Conservation (phyloP, 2,888 invertebrate genomes). For the Beris morrisii region DNA sequence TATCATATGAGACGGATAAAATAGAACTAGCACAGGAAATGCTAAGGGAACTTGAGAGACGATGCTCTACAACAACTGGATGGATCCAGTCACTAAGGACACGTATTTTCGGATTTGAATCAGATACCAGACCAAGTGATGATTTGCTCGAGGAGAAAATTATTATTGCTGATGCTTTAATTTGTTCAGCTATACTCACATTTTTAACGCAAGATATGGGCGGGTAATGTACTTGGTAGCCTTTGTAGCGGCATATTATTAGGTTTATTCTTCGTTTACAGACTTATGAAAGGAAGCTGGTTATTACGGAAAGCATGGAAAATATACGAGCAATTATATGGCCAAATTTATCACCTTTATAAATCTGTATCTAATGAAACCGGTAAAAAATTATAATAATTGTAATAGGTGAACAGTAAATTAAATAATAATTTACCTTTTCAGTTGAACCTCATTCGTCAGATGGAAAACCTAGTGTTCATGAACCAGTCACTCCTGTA, state of each 20-base stretch:
- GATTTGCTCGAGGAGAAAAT: constrained; percentile 65
- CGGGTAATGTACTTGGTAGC: constrained; percentile 46
- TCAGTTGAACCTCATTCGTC: neutral
- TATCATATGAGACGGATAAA: constrained; percentile 71
- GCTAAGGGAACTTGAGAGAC: constrained; percentile 64
- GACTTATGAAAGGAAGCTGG: constrained; percentile 65
- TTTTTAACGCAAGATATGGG: constrained; percentile 67
- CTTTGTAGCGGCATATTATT: neutral
- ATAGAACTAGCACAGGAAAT: constrained; percentile 61
- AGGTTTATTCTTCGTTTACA: constrained; percentile 15
- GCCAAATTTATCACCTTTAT: constrained; percentile 61
- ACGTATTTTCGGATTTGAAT: constrained; percentile 55
- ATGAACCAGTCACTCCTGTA: constrained; percentile 23
- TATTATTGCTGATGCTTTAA: constrained; percentile 66
- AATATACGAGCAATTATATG: constrained; percentile 66
- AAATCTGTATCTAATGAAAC: constrained; percentile 42
- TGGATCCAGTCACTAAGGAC: constrained; percentile 62
- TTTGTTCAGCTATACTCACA: constrained; percentile 66
- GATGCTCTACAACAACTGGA: constrained; percentile 60
- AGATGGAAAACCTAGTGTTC: neutral
- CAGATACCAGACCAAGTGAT: constrained; percentile 49
- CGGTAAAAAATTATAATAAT: neutral
- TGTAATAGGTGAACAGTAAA: no score
- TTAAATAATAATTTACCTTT: neutral
- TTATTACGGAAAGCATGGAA: constrained; percentile 70